phyloP scores from a whole-genome alignment of 2,888 invertebrate genomes.

The Lepidochitona cinerea region DNA sequence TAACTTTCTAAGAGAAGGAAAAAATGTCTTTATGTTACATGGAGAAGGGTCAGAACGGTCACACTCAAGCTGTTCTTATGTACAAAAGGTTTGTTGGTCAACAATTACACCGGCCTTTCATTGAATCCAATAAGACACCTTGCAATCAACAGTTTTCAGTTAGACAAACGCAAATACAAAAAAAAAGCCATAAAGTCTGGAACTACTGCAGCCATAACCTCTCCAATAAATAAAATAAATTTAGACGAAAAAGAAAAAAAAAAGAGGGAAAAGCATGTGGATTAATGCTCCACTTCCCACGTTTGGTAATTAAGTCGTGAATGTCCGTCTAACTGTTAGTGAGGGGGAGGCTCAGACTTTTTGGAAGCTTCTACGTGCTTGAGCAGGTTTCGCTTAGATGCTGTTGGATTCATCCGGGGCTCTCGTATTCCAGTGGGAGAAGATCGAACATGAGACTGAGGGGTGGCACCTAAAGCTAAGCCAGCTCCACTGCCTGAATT shows the following conservation, averaged over 20 bases:
- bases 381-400: conserved; percentile 63
- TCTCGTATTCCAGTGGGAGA: conserved; percentile 39
- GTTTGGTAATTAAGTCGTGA: not conserved
- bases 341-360: conserved; percentile 63
- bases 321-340: conserved; percentile 35
- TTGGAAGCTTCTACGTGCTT: conserved; percentile 61
- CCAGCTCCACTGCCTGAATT: conserved; percentile 36
- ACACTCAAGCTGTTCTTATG: too few species aligned
- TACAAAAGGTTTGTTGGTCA: too few species aligned
- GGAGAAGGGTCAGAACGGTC: too few species aligned
- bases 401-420: conserved; percentile 52
- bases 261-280: not conserved
- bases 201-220: conserved; percentile 4
- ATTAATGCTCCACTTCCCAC: not conserved
- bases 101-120: too few species aligned
- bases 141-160: not conserved
- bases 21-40: too few species aligned
- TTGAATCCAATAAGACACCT: too few species aligned
- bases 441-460: conserved; percentile 42
- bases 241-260: not conserved
- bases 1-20: not conserved
- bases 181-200: not conserved
- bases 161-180: not conserved
- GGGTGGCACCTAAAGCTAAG: conserved; percentile 33
- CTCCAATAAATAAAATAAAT: conserved; percentile 6